Evolutionary conservation across 2,797 vertebrate species (phyloP).

Genomic region (Mallotus villosus): DNA sequence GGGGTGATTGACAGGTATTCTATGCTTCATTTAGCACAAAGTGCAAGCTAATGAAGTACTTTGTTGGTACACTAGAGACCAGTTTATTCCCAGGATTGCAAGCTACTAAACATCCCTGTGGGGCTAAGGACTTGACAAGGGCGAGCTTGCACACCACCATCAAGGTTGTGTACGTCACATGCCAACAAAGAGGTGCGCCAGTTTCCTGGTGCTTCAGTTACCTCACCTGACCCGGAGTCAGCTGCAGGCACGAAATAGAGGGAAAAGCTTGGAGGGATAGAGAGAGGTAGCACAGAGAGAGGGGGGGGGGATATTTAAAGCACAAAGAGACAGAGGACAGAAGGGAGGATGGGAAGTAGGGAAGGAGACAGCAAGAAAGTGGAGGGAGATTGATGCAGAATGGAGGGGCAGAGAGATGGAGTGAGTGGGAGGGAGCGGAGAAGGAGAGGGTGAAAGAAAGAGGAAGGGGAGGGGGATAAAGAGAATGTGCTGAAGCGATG

Average conservation of each 20-base stretch:
- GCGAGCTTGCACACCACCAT: not conserved
- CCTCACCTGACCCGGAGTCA: conserved; percentile 59
- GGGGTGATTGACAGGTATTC: not conserved
- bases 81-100: no score
- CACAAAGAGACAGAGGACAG: not conserved
- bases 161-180: not conserved
- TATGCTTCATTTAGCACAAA: no score
- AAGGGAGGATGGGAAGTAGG: not conserved
- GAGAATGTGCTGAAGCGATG: conserved; percentile 63
- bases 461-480: conserved; percentile 44
- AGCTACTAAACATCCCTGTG: no score
- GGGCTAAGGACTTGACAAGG: no score
- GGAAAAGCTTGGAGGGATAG: not conserved
- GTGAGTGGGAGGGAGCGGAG: conserved; percentile 38
- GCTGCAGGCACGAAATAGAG: conserved; percentile 18
- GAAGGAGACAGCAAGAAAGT: not conserved
- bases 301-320: not conserved
- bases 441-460: conserved; percentile 35
- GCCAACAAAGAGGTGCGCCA: not conserved
- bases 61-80: no score
- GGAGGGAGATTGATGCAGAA: conserved; percentile 2
- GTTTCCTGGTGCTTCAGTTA: conserved; percentile 23
- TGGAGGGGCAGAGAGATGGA: conserved; percentile 2
- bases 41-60: no score
- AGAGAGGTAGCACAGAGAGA: not conserved